A percentile compares a stretch with the other conserved stretches of the same genome.
These are phyloP conservation scores for Gastrophryne carolinensis DNA, from an alignment of 2,797 vertebrate genomes.

Conservation along the genomic window DNA sequence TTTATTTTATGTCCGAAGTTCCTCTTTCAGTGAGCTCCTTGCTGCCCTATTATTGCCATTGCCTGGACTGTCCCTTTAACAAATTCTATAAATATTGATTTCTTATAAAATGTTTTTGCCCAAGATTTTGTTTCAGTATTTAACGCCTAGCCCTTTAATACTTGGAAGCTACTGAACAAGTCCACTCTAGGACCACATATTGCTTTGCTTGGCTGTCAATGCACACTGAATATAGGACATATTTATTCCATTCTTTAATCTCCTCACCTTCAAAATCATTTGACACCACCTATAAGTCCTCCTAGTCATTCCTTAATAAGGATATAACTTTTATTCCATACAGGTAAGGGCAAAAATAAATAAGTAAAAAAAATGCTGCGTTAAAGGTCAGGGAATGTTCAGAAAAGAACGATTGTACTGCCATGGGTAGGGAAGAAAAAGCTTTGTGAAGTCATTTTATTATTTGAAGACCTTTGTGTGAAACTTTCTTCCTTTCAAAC, in stretches of 20 bases:
- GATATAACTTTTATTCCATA: neutral
- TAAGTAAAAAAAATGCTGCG: neutral
- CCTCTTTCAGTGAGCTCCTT: too few relatives aligned
- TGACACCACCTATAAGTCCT: neutral
- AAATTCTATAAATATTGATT: too few relatives aligned
- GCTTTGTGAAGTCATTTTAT: slow-evolving; percentile 29
- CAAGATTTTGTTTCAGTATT: too few relatives aligned
- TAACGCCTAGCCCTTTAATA: too few relatives aligned
- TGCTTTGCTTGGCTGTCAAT: neutral
- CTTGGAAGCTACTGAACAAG: neutral
- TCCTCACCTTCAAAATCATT: neutral
- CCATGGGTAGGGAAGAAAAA: neutral
- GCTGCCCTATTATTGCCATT: too few relatives aligned
- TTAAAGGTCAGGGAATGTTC: slow-evolving; percentile 17
- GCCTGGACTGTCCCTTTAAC: too few relatives aligned
- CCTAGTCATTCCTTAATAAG: neutral
- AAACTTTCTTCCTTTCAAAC: slow-evolving; percentile 27
- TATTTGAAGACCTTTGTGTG: neutral
- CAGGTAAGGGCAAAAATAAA: slow-evolving; percentile 23
- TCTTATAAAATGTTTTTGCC: too few relatives aligned
- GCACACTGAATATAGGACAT: neutral
- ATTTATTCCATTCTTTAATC: neutral
- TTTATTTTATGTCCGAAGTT: too few relatives aligned
- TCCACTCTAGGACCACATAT: neutral
- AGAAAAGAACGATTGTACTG: slow-evolving; percentile 3